Conservation (phyloP, 2,888 invertebrate species). For the Pycnomerus fuliginosus region DNA sequence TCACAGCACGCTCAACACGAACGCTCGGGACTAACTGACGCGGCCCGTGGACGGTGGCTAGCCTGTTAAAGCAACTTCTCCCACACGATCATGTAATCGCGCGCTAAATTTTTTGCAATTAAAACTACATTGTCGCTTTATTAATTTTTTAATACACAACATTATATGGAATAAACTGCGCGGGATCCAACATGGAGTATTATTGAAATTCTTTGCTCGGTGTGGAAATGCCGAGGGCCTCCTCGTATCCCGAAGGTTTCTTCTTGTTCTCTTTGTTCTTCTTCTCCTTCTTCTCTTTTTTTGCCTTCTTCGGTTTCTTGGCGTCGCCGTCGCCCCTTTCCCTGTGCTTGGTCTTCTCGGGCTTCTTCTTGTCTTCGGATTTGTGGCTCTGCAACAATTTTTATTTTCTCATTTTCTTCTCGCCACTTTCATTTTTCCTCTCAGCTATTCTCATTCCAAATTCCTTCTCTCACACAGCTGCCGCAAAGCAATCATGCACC, state of each 20-base stretch:
- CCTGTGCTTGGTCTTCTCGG: slow-evolving; percentile 45
- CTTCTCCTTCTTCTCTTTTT: slow-evolving; percentile 42
- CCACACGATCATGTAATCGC: too few relatives aligned
- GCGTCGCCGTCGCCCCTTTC: slow-evolving; percentile 48
- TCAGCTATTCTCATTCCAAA: too few relatives aligned
- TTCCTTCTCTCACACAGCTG: too few relatives aligned
- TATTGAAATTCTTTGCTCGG: slow-evolving; percentile 78
- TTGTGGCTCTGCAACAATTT: slow-evolving; percentile 22
- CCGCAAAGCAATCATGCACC: too few relatives aligned
- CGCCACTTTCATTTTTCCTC: not conserved
- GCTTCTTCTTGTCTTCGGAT: slow-evolving; percentile 50
- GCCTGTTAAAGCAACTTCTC: slow-evolving; percentile 1
- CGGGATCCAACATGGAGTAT: slow-evolving; percentile 36
- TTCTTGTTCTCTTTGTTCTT: slow-evolving; percentile 40
- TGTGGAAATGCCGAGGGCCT: slow-evolving; percentile 87
- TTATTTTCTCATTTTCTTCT: not conserved
- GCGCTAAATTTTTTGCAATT: slow-evolving; percentile 6
- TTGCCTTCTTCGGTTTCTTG: slow-evolving; percentile 30
- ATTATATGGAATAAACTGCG: slow-evolving; percentile 3
- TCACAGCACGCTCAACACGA: not conserved
- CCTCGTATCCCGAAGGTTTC: slow-evolving; percentile 71
- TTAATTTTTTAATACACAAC: slow-evolving; percentile 17
- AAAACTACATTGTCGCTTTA: slow-evolving; percentile 15
- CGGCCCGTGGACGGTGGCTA: not conserved
- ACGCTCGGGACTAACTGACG: not conserved